phyloP scores from a whole-genome alignment of 2,113 vertebrate genomes.

The Mobula birostris region DNA sequence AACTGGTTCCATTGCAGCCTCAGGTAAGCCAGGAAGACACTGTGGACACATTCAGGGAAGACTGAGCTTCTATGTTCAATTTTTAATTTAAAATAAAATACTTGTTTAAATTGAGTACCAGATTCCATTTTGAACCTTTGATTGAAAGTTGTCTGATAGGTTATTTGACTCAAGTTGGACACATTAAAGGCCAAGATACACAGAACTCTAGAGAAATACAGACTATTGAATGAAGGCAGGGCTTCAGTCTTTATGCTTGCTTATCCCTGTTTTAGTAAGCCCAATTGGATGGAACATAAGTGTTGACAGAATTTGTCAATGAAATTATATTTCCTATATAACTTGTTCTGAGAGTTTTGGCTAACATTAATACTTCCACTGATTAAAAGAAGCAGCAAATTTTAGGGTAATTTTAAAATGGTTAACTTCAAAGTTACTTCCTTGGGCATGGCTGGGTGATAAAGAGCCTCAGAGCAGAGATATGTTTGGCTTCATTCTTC shows the following conservation, averaged over 20 bases:
- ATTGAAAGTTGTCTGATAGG: background rate
- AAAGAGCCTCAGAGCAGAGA: background rate
- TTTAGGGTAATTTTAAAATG: background rate
- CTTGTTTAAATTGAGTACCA: background rate
- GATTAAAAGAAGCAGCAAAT: background rate
- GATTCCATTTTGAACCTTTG: background rate
- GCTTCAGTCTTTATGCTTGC: too few species aligned
- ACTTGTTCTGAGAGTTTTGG: background rate
- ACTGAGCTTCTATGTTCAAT: background rate
- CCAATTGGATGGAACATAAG: background rate
- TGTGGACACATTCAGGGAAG: background rate
- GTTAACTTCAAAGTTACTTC: background rate
- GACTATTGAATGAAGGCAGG: background rate
- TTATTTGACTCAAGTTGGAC: background rate
- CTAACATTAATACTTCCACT: background rate
- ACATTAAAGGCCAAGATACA: background rate
- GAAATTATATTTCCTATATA: too few species aligned
- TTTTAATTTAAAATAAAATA: background rate
- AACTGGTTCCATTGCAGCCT: slow-evolving; percentile 66
- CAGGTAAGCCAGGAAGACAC: slow-evolving; percentile 55
- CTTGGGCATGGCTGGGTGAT: background rate
- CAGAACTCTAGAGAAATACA: background rate
- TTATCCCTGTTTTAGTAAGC: background rate
- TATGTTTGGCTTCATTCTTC: background rate
- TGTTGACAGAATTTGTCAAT: background rate